These are phyloP conservation scores for Mylabris phalerata DNA, from an alignment of 1,140 invertebrate genomes.

Conservation along the genomic window DNA sequence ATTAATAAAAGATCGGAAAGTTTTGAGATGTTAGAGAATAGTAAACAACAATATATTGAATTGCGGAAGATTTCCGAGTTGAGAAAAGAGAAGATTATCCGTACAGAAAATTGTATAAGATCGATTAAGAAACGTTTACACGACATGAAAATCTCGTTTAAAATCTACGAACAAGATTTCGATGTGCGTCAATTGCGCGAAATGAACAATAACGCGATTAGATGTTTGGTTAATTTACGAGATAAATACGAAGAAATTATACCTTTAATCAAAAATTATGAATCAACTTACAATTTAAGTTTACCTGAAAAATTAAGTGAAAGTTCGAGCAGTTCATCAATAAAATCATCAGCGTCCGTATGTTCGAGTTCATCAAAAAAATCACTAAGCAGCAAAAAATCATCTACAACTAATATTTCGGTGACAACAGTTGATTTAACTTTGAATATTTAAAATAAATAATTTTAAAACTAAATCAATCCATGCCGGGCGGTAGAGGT, in stretches of 20 bases:
- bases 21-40: conserved; percentile 21
- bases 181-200: conserved; percentile 34
- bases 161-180: conserved; percentile 29
- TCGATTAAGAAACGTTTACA: conserved; percentile 16
- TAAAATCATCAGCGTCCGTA: too few relatives aligned
- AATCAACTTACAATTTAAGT: conserved; percentile 22
- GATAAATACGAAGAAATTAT: conserved; percentile 32
- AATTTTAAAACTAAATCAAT: conserved; percentile 12
- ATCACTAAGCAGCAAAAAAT: neutral
- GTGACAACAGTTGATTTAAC: conserved; percentile 20
- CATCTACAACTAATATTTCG: neutral
- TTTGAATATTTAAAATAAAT: conserved; percentile 8
- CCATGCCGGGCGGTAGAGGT: conserved; percentile 32
- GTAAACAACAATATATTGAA: conserved; percentile 20
- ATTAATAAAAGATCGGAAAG: neutral
- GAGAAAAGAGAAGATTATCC: conserved; percentile 38
- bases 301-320: conserved; percentile 17
- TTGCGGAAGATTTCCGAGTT: conserved; percentile 34
- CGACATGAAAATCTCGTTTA: conserved; percentile 5
- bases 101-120: conserved; percentile 31
- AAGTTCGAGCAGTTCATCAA: too few relatives aligned
- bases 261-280: conserved; percentile 26
- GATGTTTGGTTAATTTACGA: conserved; percentile 40
- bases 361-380: too few relatives aligned
- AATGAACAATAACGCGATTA: conserved; percentile 37